Evolutionary conservation across 35 echinoderm and acorn worm species (phyloP), one percentile per base, ranked within the genome.

Genomic region (Diadema setosum): DNA sequence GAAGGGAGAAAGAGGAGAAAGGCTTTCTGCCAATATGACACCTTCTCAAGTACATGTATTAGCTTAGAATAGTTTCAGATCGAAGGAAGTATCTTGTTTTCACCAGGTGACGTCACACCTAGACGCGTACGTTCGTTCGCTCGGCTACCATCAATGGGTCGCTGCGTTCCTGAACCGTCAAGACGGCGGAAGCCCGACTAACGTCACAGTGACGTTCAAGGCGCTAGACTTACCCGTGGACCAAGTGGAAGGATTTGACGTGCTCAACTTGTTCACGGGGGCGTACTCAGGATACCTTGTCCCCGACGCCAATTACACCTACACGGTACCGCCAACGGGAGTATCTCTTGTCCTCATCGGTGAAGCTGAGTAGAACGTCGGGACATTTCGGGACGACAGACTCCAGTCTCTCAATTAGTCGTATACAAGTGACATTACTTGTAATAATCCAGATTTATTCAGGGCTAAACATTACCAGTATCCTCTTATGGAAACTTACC

Each of bases 271-370:
- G 15, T 89, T 42, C 35, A 81, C 87, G 5, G 87, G 87, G 21
- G 78, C 75, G 42, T 89, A 89, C 59, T 89, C 75, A 42, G 87
- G 87, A 16, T 89, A 89, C 75, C 75, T 89, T 57, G 27, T 75
- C 21, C 87, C 87, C 5, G 87, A 60, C 48, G 87, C 87, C 18
- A n/a, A 48, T 20, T 89, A 61, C 20, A 89, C 42, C 46, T 89
- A 78, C 67, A 58, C 46, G 3, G 87, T 89, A 63, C 32, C 87
- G 16, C 73, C 87, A 23, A 81, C 48, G 8, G 74, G 74, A 5
- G 87, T 89, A 17, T 45, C 56, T 4, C 65, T 89, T 15, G 70
- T 89, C 78, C 45, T 37, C 7, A 81, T 89, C 55, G 87, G 87
- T 50, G 29, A 33, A 35, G 87, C 87, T 18, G 74, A 89, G 36